Percentiles rank a stretch among this genome's conserved stretches.
phyloP scores from a whole-genome alignment of 2,113 vertebrate genomes.

The Siphamia tubifer region DNA sequence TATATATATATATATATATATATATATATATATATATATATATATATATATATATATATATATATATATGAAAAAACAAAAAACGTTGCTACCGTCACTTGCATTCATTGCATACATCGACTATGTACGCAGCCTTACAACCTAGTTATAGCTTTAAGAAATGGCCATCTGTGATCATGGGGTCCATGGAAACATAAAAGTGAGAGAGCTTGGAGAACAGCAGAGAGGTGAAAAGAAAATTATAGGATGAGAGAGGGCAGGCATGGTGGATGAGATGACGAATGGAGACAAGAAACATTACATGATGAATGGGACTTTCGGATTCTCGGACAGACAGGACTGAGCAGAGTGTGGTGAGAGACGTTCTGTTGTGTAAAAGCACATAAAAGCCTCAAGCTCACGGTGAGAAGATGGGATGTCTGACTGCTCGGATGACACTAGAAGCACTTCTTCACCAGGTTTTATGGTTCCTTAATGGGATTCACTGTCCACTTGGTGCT shows the following conservation, averaged over 20 bases:
- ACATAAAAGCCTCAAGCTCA: background rate
- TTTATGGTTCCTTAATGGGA: slow-evolving; percentile 13
- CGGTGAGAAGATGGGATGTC: background rate
- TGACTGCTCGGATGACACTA: background rate
- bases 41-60: too few relatives aligned
- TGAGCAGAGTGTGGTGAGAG: background rate
- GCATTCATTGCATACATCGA: too few relatives aligned
- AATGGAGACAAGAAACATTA: background rate
- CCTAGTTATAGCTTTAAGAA: background rate
- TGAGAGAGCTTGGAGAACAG: background rate
- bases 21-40: too few relatives aligned
- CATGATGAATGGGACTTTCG: background rate
- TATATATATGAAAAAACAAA: too few relatives aligned
- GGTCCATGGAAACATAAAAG: background rate
- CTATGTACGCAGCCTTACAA: too few relatives aligned
- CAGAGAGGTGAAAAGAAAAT: slow-evolving; percentile 11
- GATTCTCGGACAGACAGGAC: background rate
- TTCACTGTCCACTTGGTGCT: background rate
- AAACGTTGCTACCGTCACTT: too few relatives aligned
- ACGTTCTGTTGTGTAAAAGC: background rate
- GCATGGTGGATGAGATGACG: background rate
- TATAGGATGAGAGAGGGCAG: background rate
- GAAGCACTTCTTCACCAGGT: background rate
- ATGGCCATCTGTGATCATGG: slow-evolving; percentile 2
- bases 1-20: too few relatives aligned